Percentiles rank a stretch among this genome's conserved stretches.
phyloP scores from a whole-genome alignment of 2,113 vertebrate genomes.

The Gambusia affinis region DNA sequence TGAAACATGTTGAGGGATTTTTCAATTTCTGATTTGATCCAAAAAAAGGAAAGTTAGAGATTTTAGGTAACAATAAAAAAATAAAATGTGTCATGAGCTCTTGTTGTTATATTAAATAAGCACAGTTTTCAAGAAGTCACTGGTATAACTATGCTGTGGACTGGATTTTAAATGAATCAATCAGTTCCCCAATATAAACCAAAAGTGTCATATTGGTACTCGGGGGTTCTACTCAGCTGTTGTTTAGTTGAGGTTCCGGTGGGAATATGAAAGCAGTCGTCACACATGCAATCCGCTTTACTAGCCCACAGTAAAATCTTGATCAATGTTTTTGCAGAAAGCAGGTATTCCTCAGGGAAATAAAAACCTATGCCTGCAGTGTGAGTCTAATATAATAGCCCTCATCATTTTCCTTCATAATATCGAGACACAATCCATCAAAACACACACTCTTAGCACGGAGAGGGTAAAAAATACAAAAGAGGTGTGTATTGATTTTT shows the following conservation, averaged over 20 bases:
- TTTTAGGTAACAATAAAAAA: not conserved
- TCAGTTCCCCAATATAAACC: constrained; percentile 26
- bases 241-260: constrained; percentile 25
- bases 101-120: constrained; percentile 1
- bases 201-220: constrained; percentile 22
- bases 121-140: constrained; percentile 4
- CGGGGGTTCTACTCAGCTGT: constrained; percentile 20
- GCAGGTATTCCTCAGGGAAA: constrained; percentile 68
- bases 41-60: not conserved
- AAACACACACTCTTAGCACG: constrained; percentile 55
- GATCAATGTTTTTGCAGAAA: constrained; percentile 63
- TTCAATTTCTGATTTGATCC: not conserved
- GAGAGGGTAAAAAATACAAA: constrained; percentile 13
- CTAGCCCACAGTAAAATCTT: constrained; percentile 58
- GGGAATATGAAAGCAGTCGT: constrained; percentile 48
- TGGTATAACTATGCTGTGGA: constrained; percentile 21
- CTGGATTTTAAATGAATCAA: constrained; percentile 18
- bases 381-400: constrained; percentile 57
- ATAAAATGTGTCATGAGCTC: not conserved
- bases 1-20: not conserved
- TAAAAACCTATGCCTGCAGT: constrained; percentile 58
- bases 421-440: constrained; percentile 66
- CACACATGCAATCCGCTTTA: constrained; percentile 39
- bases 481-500: constrained; percentile 77
- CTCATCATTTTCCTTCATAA: constrained; percentile 68